Evolutionary conservation across 2,113 vertebrate species (phyloP).

Genomic region (Lepus americanus): DNA sequence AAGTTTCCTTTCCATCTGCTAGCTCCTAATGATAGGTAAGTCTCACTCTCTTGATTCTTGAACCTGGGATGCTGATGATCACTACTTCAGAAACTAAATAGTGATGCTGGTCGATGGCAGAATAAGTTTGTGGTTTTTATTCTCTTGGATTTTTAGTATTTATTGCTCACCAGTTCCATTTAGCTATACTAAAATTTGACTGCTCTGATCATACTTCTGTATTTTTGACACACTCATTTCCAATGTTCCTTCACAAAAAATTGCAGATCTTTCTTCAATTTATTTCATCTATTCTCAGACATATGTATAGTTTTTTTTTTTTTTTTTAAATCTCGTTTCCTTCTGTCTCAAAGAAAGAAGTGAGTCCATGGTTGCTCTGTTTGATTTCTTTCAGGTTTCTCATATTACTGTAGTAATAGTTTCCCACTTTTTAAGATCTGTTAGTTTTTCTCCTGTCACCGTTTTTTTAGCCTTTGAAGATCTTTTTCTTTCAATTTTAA

Average conservation of each 20-base stretch:
- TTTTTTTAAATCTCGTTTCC: neutral
- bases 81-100: conserved; percentile 9
- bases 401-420: neutral
- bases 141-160: neutral
- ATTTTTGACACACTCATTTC: neutral
- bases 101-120: neutral
- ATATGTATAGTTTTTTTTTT: neutral
- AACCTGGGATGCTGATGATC: neutral
- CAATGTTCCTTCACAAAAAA: neutral
- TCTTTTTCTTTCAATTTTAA: conserved; percentile 30
- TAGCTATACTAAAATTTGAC: neutral
- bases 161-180: neutral
- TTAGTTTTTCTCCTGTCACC: neutral
- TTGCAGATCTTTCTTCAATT: neutral
- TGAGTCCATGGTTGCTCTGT: neutral
- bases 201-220: neutral
- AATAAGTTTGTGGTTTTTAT: conserved; percentile 23
- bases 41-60: neutral
- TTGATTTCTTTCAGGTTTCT: conserved; percentile 14
- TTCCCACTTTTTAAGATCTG: neutral
- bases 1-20: neutral
- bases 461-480: neutral
- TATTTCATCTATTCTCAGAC: neutral
- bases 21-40: neutral
- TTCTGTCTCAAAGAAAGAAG: neutral